Evolutionary conservation across 1,140 invertebrate genomes (phyloP).

Genomic region (Caenorhabditis tropicalis): DNA sequence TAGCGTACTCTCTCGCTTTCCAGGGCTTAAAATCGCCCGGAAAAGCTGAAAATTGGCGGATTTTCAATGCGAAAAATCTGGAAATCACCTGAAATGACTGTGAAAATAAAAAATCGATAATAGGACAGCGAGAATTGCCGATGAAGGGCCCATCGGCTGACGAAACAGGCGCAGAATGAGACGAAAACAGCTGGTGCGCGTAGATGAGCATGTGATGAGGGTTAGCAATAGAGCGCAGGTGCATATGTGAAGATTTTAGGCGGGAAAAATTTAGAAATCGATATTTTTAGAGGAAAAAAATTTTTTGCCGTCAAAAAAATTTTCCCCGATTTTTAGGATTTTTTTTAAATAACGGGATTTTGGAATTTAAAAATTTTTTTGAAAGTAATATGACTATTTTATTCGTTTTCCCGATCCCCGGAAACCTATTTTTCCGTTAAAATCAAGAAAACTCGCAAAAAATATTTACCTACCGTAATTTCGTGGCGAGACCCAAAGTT

Average conservation of each 20-base stretch:
- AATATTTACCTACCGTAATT: no score
- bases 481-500: no score
- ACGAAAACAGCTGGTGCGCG: neutral
- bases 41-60: neutral
- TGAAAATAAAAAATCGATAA: neutral
- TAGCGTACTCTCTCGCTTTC: neutral
- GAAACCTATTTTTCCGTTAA: no score
- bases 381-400: no score
- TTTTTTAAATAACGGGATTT: no score
- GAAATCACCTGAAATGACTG: neutral
- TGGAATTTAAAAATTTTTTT: no score
- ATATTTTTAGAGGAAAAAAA: no score
- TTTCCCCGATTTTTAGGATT: no score
- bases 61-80: neutral
- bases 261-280: neutral
- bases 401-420: no score
- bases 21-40: neutral
- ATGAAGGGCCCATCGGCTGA: neutral
- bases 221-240: neutral
- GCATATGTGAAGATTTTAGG: neutral
- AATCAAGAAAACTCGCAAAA: no score
- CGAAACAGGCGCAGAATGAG: neutral
- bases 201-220: neutral
- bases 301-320: no score
- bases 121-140: conserved; percentile 10